Conservation (phyloP, 2,113 vertebrate genomes). For the Microcebus tavaratra region DNA sequence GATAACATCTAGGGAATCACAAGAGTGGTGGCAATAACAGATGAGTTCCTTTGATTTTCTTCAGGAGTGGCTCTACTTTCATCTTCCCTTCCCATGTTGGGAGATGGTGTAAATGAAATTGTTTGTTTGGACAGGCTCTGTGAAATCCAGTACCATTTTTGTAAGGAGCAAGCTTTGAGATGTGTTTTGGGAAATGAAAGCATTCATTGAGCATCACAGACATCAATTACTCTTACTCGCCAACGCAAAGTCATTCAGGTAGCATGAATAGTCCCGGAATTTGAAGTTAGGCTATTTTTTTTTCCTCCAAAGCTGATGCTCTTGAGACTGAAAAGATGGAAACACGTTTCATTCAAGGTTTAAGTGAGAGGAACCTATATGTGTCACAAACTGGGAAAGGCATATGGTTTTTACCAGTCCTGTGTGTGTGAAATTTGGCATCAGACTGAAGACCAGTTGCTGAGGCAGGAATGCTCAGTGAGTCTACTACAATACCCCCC, state of each 20-base stretch:
- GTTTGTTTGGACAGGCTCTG: not conserved
- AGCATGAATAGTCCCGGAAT: not conserved
- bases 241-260: not conserved
- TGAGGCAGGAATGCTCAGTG: not conserved
- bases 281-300: not conserved
- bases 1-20: not conserved
- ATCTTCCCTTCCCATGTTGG: not conserved
- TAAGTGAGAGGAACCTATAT: not conserved
- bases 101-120: not conserved
- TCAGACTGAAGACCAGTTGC: not conserved
- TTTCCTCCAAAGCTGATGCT: not conserved
- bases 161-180: not conserved
- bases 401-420: not conserved
- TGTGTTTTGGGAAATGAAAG: not conserved
- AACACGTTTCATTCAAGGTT: not conserved
- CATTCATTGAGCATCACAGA: not conserved
- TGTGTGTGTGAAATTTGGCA: not conserved
- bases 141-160: not conserved
- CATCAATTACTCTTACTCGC: not conserved
- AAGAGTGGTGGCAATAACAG: not conserved
- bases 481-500: not conserved
- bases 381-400: not conserved
- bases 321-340: not conserved
- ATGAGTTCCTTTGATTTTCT: not conserved
- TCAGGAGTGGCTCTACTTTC: not conserved